Percentiles rank a stretch among this genome's conserved stretches.
phyloP scores from a whole-genome alignment of 2,888 invertebrate species.

The Lysandra bellargus region DNA sequence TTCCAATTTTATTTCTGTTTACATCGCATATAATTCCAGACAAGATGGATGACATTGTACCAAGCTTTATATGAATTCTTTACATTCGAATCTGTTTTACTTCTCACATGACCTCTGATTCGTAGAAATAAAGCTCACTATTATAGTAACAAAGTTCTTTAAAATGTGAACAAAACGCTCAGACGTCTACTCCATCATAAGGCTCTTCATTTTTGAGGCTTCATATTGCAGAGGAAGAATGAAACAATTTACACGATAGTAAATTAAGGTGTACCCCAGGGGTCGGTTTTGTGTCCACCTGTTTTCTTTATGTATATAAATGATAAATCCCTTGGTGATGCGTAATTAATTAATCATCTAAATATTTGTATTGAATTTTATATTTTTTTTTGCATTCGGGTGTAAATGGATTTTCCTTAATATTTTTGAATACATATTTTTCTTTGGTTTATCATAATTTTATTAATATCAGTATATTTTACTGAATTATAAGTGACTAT shows the following conservation, averaged over 20 bases:
- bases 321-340: background rate
- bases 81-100: background rate
- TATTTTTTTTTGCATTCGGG: background rate
- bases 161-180: background rate
- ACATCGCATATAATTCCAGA: slow-evolving; percentile 14
- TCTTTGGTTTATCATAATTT: too few relatives aligned
- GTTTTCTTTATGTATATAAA: background rate
- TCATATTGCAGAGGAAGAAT: background rate
- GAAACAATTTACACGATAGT: background rate
- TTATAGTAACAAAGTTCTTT: background rate
- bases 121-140: background rate
- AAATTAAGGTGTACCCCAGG: background rate
- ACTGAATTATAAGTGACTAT: too few relatives aligned
- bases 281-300: background rate
- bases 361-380: background rate
- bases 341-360: background rate
- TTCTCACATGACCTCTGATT: background rate
- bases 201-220: background rate
- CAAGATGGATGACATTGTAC: slow-evolving; percentile 4
- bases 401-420: background rate
- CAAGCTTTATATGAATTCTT: slow-evolving; percentile 19
- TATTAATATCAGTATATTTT: too few relatives aligned
- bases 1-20: slow-evolving; percentile 5
- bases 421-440: too few relatives aligned
- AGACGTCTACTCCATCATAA: background rate